A percentile compares a stretch with the other conserved stretches of the same genome.
Conservation (phyloP, 2,888 invertebrate genomes). For the Microdon myrmicae region DNA sequence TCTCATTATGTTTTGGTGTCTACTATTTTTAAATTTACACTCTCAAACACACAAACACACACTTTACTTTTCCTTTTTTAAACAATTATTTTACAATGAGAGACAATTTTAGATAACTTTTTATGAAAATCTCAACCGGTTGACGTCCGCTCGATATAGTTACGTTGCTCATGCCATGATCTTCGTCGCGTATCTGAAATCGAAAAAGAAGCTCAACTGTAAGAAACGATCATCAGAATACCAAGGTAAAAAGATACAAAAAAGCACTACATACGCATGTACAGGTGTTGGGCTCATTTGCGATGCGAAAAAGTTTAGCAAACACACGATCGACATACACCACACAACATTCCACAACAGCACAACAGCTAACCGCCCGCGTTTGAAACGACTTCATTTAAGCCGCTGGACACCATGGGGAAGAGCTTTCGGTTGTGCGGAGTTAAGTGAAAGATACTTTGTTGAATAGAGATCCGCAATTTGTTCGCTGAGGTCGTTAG, state of each 20-base stretch:
- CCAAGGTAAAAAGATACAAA: conserved; percentile 15
- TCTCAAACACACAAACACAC: conserved; percentile 27
- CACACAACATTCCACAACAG: conserved; percentile 16
- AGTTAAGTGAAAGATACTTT: conserved; percentile 20
- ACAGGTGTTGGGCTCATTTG: conserved; percentile 1
- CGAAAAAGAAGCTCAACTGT: conserved; percentile 39
- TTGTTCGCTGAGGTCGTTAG: conserved; percentile 1
- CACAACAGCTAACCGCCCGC: conserved; percentile 15
- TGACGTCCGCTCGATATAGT: conserved; percentile 41
- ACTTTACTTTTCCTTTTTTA: conserved; percentile 9
- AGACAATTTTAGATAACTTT: neutral
- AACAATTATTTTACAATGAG: conserved; percentile 15
- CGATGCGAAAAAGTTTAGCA: conserved; percentile 42
- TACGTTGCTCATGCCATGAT: conserved; percentile 45
- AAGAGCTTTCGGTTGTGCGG: conserved; percentile 26
- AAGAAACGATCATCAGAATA: conserved; percentile 44
- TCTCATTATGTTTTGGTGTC: conserved; percentile 14
- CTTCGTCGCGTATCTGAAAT: conserved; percentile 50
- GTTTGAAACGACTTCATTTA: conserved; percentile 3
- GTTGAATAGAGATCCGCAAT: too few relatives aligned
- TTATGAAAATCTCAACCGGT: conserved; percentile 33
- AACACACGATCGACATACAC: conserved; percentile 45
- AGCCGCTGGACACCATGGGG: conserved; percentile 14
- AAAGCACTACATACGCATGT: conserved; percentile 5
- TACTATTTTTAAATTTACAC: conserved; percentile 12